phyloP scores from a whole-genome alignment of 2,797 vertebrate species.

The Columba guinea region DNA sequence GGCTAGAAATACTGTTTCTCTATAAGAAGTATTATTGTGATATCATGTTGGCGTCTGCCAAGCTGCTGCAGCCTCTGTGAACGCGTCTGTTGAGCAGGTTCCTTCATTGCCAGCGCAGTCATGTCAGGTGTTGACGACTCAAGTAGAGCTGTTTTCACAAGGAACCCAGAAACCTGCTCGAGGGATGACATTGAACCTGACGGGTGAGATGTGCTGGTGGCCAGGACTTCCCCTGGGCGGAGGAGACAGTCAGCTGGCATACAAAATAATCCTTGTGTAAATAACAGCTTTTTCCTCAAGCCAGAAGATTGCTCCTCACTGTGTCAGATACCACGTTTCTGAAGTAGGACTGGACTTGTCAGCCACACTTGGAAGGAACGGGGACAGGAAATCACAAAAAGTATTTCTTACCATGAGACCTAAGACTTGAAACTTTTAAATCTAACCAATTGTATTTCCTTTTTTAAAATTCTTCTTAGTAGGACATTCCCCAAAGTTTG shows the following conservation, averaged over 20 bases:
- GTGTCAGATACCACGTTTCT: background rate
- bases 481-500: background rate
- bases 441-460: background rate
- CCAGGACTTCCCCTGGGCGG: background rate
- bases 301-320: accelerated
- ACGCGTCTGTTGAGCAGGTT: background rate
- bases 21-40: background rate
- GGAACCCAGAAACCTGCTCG: accelerated
- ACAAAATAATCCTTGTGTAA: background rate
- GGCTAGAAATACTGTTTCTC: background rate
- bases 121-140: background rate
- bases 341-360: background rate
- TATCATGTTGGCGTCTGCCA: background rate
- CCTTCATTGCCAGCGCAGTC: too few species aligned
- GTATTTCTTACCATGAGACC: background rate
- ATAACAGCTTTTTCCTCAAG: background rate
- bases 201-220: background rate
- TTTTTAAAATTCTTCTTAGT: background rate
- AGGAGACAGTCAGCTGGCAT: background rate
- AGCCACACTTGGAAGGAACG: background rate
- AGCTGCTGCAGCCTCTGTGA: background rate
- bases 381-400: background rate
- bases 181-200: background rate
- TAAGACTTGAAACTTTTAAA: background rate
- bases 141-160: background rate